Conservation (phyloP, 2,113 vertebrate species). For the Bos javanicus region DNA sequence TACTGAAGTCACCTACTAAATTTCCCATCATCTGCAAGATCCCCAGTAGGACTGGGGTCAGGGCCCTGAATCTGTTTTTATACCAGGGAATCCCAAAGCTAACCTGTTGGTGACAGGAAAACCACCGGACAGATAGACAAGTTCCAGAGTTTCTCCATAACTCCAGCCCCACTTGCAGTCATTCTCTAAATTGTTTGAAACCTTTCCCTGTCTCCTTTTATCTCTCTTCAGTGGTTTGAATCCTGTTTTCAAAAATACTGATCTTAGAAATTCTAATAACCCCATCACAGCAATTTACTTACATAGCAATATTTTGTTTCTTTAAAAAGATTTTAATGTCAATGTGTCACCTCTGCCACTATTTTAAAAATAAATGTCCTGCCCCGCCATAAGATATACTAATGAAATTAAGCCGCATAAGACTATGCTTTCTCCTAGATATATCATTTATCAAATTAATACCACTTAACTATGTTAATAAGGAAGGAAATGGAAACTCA, state of each 20-base stretch:
- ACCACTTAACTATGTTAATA: not conserved
- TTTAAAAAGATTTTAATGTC: not conserved
- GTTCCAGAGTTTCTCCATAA: not conserved
- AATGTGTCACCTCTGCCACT: not conserved
- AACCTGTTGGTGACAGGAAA: not conserved
- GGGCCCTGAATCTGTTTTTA: not conserved
- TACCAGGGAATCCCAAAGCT: not conserved
- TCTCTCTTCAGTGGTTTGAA: not conserved
- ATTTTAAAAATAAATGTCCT: not conserved
- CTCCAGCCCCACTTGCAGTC: fast-evolving
- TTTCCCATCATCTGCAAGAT: not conserved
- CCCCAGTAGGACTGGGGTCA: fast-evolving
- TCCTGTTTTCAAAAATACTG: not conserved
- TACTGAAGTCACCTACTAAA: not conserved
- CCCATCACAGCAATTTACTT: not conserved
- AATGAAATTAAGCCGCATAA: not conserved
- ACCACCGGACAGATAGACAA: not conserved
- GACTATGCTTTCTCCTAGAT: not conserved
- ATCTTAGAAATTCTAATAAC: not conserved
- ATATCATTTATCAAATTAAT: not conserved
- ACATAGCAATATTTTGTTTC: not conserved
- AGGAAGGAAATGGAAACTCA: not conserved
- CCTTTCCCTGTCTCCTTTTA: not conserved
- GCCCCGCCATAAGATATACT: not conserved
- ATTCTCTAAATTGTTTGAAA: not conserved